Percentiles rank a stretch among this genome's conserved stretches.
phyloP scores from a whole-genome alignment of 2,888 invertebrate genomes.

The Dione juno region DNA sequence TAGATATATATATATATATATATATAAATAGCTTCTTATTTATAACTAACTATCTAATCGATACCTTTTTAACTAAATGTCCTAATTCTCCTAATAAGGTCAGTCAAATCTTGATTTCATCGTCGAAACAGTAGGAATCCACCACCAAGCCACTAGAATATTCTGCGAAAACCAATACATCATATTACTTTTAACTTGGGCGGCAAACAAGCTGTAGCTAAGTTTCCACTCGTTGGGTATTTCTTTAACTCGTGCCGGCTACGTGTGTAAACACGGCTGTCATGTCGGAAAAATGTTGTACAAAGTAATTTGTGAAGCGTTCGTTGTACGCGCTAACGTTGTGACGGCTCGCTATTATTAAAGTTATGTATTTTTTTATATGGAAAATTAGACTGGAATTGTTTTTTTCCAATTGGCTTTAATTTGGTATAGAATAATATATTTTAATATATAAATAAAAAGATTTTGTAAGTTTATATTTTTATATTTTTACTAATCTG shows the following conservation, averaged over 20 bases:
- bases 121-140: background rate
- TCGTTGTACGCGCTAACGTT: slow-evolving; percentile 39
- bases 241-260: slow-evolving; percentile 63
- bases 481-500: too few species aligned
- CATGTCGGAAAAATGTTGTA: slow-evolving; percentile 64
- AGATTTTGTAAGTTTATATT: too few species aligned
- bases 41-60: too few species aligned
- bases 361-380: slow-evolving; percentile 22
- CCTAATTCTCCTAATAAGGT: too few species aligned
- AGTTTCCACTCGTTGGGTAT: slow-evolving; percentile 70
- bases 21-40: too few species aligned
- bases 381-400: background rate
- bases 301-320: slow-evolving; percentile 65
- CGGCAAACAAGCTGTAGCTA: slow-evolving; percentile 54
- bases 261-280: slow-evolving; percentile 72
- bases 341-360: slow-evolving; percentile 25
- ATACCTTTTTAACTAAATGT: too few species aligned
- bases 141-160: background rate
- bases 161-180: background rate
- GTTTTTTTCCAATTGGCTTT: background rate
- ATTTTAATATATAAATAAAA: too few species aligned
- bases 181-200: slow-evolving; percentile 45
- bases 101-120: background rate
- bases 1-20: too few species aligned
- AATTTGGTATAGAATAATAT: background rate